Conservation (phyloP, 2,888 invertebrate genomes). For the Acronicta alni region DNA sequence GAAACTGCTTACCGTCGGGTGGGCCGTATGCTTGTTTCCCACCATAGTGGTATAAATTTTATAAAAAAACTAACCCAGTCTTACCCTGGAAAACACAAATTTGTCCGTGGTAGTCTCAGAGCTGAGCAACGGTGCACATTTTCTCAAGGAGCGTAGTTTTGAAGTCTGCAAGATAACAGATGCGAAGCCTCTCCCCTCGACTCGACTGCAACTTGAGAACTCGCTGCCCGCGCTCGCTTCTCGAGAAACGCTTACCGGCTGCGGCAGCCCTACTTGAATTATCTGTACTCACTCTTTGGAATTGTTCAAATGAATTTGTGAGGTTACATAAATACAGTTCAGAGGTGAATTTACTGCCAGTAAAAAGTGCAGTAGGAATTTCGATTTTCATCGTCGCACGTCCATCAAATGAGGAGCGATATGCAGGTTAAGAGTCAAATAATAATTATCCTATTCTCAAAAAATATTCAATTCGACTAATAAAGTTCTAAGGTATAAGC, state of each 20-base stretch:
- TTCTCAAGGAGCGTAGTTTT: conserved; percentile 63
- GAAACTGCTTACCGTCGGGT: too few relatives aligned
- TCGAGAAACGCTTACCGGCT: conserved; percentile 60
- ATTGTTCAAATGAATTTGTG: conserved; percentile 28
- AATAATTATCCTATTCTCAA: too few relatives aligned
- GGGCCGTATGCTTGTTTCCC: too few relatives aligned
- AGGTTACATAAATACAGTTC: conserved; percentile 3
- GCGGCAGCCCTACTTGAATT: conserved; percentile 48
- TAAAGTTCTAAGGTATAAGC: too few relatives aligned
- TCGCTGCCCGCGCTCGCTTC: conserved; percentile 48
- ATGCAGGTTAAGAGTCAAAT: too few relatives aligned
- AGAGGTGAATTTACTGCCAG: background rate
- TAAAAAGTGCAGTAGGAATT: background rate
- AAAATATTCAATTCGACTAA: too few relatives aligned
- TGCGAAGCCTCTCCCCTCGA: conserved; percentile 50
- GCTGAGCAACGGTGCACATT: conserved; percentile 61
- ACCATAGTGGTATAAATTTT: too few relatives aligned
- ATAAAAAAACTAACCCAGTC: too few relatives aligned
- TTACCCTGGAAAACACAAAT: conserved; percentile 47
- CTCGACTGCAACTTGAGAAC: conserved; percentile 59
- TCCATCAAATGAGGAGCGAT: too few relatives aligned
- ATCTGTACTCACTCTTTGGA: conserved; percentile 37
- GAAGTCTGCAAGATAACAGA: conserved; percentile 69
- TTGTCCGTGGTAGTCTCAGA: conserved; percentile 46
- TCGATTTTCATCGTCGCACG: background rate